A percentile compares a stretch with the other conserved stretches of the same genome.
Conservation (phyloP, 2,113 vertebrate species). For the Prinia subflava region DNA sequence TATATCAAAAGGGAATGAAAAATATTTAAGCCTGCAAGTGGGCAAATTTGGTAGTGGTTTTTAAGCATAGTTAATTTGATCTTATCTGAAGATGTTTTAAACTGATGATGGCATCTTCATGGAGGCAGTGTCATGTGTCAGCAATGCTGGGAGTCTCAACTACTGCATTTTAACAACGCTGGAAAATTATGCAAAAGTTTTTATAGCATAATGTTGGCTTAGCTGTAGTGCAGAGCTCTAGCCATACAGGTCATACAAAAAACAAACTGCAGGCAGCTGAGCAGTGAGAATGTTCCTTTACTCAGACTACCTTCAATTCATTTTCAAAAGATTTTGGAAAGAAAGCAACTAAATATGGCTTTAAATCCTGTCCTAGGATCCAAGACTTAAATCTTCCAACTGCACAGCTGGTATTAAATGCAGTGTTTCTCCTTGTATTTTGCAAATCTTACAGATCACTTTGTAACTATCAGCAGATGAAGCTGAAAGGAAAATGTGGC, state of each 20-base stretch:
- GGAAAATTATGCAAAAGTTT: constrained; percentile 20
- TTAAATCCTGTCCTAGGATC: neutral
- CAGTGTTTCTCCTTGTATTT: neutral
- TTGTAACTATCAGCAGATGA: neutral
- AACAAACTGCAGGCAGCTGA: neutral
- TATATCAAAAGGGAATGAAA: neutral
- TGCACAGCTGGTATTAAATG: neutral
- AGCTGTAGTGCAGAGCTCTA: neutral
- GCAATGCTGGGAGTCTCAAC: neutral
- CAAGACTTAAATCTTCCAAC: neutral
- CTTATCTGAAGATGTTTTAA: constrained; percentile 11
- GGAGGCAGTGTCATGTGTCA: neutral
- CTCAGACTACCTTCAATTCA: neutral
- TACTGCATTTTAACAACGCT: neutral
- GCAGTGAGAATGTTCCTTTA: neutral
- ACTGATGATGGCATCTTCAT: constrained; percentile 3
- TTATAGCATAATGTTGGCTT: neutral
- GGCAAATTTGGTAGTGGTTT: neutral
- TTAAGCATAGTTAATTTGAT: neutral
- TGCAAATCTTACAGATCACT: neutral
- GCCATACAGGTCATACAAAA: neutral
- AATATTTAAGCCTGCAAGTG: neutral
- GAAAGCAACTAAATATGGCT: neutral
- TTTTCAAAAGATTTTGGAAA: neutral
- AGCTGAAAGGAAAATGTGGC: neutral